phyloP scores from a whole-genome alignment of 2,888 invertebrate species.

The Ganaspis brasiliensis region DNA sequence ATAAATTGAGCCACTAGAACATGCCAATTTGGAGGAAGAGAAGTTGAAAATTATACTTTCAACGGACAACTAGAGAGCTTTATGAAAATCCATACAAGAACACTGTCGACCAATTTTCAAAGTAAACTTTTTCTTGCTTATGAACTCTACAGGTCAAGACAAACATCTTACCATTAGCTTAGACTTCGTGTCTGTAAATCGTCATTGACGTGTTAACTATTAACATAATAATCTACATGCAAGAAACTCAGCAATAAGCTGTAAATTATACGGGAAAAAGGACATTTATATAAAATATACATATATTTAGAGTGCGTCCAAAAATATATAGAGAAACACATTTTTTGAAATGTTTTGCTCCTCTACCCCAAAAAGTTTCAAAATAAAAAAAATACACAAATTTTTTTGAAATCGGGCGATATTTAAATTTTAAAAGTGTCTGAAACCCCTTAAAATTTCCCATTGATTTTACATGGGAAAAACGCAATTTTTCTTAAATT shows the following conservation, averaged over 20 bases:
- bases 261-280: too few relatives aligned
- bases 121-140: constrained; percentile 11
- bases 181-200: constrained; percentile 16
- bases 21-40: constrained; percentile 25
- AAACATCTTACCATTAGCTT: constrained; percentile 8
- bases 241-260: constrained; percentile 6
- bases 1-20: constrained; percentile 27
- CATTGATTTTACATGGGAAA: too few relatives aligned
- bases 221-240: constrained; percentile 29
- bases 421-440: too few relatives aligned
- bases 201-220: constrained; percentile 25
- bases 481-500: too few relatives aligned
- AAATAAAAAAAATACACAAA: too few relatives aligned
- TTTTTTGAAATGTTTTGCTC: too few relatives aligned
- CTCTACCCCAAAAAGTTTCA: too few relatives aligned
- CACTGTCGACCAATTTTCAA: constrained; percentile 25
- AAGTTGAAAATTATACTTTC: constrained; percentile 18
- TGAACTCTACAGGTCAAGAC: constrained; percentile 1
- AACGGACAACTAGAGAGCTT: constrained; percentile 5
- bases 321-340: too few relatives aligned
- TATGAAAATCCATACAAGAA: constrained; percentile 32
- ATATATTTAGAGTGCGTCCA: too few relatives aligned
- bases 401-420: too few relatives aligned
- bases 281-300: too few relatives aligned
- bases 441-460: too few relatives aligned